A percentile compares a stretch with the other conserved stretches of the same genome.
phyloP scores from a whole-genome alignment of 2,113 vertebrate species.

The Manacus vitellinus region DNA sequence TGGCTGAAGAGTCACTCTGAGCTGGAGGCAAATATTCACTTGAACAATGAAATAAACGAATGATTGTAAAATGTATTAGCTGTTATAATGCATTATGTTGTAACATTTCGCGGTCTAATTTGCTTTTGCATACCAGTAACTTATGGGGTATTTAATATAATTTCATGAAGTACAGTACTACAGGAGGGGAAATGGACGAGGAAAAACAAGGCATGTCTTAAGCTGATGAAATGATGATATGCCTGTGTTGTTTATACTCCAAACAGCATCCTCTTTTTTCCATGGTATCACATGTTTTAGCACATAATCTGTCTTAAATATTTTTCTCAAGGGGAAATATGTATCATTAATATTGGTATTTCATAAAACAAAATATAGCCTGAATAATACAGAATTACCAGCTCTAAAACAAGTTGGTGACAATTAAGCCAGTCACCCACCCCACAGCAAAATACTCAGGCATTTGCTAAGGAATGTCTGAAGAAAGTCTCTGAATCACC shows the following conservation, averaged over 20 bases:
- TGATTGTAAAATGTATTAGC: conserved; percentile 1
- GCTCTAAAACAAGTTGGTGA: neutral
- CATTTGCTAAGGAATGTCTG: neutral
- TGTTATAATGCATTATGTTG: neutral
- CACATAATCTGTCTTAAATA: neutral
- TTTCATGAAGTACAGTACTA: neutral
- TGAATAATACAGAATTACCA: neutral
- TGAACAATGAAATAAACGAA: conserved; percentile 23
- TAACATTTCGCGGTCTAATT: neutral
- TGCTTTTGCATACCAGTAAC: neutral
- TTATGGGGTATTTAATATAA: neutral
- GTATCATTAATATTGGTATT: neutral
- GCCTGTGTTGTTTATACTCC: neutral
- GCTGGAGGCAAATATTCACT: neutral
- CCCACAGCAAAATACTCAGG: neutral
- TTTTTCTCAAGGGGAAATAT: neutral
- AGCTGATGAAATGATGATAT: neutral
- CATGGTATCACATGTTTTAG: neutral
- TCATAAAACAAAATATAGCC: neutral
- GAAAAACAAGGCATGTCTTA: neutral
- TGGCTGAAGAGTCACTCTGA: neutral
- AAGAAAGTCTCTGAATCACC: neutral
- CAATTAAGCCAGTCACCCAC: accelerated
- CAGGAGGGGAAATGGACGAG: neutral
- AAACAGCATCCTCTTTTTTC: neutral